A percentile compares a stretch with the other conserved stretches of the same genome.
Evolutionary conservation across 2,888 invertebrate genomes (phyloP).

Genomic region (Blomia tropicalis): DNA sequence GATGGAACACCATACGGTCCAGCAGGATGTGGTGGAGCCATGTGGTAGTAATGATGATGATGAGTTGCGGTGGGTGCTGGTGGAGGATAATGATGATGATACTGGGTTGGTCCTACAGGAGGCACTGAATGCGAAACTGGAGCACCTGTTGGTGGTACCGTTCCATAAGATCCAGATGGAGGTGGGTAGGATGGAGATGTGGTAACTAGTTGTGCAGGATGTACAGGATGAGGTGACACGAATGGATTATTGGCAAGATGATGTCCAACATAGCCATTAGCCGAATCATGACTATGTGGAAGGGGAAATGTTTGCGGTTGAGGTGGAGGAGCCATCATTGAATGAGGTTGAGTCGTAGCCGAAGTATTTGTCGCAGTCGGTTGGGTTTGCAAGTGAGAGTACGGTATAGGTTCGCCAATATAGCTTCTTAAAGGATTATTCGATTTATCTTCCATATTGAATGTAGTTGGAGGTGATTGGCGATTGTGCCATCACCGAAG

Average conservation of each 20-base stretch:
- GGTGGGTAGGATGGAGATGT: neutral
- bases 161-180: neutral
- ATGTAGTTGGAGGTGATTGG: neutral
- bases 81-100: neutral
- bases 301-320: neutral
- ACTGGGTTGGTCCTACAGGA: neutral
- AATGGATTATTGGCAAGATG: too few species aligned
- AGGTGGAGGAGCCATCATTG: neutral
- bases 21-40: neutral
- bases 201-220: neutral
- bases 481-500: neutral
- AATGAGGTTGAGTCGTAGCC: neutral
- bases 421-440: neutral
- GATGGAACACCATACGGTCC: neutral
- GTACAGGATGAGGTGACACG: too few species aligned
- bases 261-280: neutral
- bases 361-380: neutral
- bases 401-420: neutral
- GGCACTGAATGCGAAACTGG: neutral
- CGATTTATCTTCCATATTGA: conserved; percentile 1
- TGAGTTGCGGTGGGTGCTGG: neutral
- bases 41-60: conserved; percentile 6
- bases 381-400: neutral
- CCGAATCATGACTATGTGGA: neutral
- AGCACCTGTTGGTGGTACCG: neutral